These are phyloP conservation scores for Ephialtes manifestator DNA, from an alignment of 2,888 invertebrate species.

Conservation along the genomic window DNA sequence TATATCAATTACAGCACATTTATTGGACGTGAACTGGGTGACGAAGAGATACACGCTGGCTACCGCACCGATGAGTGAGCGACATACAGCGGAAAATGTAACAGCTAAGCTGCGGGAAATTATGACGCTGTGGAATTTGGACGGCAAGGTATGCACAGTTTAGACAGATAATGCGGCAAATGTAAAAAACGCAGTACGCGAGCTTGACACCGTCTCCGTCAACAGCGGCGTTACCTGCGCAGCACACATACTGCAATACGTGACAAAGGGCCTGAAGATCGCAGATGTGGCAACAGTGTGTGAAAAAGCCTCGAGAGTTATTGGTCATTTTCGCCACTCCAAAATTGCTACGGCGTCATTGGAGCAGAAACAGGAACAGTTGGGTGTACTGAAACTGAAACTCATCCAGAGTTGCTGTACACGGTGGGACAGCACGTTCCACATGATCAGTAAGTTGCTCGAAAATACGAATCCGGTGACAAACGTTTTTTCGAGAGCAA, in stretches of 20 bases:
- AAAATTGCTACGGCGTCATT: conserved; percentile 52
- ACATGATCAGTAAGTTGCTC: conserved; percentile 52
- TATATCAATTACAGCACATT: conserved; percentile 48
- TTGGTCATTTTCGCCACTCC: conserved; percentile 58
- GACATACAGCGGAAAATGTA: conserved; percentile 54
- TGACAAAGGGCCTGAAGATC: conserved; percentile 38
- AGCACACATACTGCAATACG: conserved; percentile 52
- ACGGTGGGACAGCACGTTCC: conserved; percentile 56
- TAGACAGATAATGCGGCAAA: conserved; percentile 48
- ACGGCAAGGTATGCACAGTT: conserved; percentile 36
- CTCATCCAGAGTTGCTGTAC: conserved; percentile 57
- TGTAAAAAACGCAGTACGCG: conserved; percentile 37
- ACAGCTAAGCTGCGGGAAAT: conserved; percentile 18
- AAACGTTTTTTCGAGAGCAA: conserved; percentile 50
- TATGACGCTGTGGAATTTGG: conserved; percentile 38
- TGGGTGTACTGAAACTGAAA: conserved; percentile 38
- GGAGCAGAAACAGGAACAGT: conserved; percentile 56
- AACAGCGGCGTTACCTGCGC: conserved; percentile 34
- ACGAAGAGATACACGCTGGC: conserved; percentile 19
- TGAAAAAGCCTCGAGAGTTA: conserved; percentile 34
- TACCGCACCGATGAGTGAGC: conserved; percentile 46
- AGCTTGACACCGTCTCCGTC: conserved; percentile 11
- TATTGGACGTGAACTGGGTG: conserved; percentile 35
- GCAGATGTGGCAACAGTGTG: neutral
- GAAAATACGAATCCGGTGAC: conserved; percentile 47